Evolutionary conservation across 2,797 vertebrate genomes (phyloP).

Genomic region (Pristis pectinata): DNA sequence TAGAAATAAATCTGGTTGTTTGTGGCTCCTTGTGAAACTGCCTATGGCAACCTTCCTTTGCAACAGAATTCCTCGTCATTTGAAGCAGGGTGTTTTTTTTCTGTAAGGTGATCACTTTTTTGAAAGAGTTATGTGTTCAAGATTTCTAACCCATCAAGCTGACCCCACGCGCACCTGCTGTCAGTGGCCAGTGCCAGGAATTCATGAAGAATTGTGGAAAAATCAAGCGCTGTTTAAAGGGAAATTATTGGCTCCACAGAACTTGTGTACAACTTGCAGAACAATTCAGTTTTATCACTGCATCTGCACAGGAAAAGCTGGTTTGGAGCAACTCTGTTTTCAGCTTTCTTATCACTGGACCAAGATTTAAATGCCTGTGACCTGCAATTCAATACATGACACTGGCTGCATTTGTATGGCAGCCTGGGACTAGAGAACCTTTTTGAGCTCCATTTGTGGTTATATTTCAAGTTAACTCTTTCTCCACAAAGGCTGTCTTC

Average conservation of each 20-base stretch:
- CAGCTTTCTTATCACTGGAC: not conserved
- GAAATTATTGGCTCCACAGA: constrained; percentile 5
- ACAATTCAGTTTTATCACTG: constrained; percentile 15
- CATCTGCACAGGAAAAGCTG: constrained; percentile 30
- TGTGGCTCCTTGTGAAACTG: too few species aligned
- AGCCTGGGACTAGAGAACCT: not conserved
- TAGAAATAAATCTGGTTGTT: too few species aligned
- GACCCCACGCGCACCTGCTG: not conserved
- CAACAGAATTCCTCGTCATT: not conserved
- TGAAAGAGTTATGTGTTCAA: not conserved
- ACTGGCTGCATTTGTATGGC: not conserved
- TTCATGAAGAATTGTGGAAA: not conserved
- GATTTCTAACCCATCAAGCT: not conserved
- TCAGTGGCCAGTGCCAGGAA: not conserved
- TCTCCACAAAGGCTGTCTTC: not conserved
- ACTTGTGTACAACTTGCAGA: constrained; percentile 1
- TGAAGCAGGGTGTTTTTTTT: not conserved
- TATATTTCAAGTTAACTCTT: not conserved
- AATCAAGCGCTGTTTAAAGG: not conserved
- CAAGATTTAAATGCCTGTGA: not conserved
- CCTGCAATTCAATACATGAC: not conserved
- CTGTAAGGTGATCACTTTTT: not conserved
- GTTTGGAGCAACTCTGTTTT: not conserved
- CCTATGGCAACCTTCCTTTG: not conserved
- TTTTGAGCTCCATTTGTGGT: too few species aligned